Percentiles rank a stretch among this genome's conserved stretches.
phyloP scores from a whole-genome alignment of 2,797 vertebrate genomes.

The Pteronotus mesoamericanus region DNA sequence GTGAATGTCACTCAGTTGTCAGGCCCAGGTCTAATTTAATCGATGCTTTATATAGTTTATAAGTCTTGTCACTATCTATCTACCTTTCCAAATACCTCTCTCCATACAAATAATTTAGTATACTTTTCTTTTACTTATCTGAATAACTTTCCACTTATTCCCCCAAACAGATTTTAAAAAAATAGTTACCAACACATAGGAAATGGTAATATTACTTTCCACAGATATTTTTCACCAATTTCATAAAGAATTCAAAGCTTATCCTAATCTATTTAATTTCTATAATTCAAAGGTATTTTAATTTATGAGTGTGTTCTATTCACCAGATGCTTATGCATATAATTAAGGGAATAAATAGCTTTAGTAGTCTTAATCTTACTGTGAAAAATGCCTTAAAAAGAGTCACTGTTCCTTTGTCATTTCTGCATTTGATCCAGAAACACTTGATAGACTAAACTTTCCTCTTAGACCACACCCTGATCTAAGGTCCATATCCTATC shows the following conservation, averaged over 20 bases:
- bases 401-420: conserved; percentile 53
- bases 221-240: conserved; percentile 21
- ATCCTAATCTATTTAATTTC: conserved; percentile 70
- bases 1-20: neutral
- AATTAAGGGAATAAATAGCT: conserved; percentile 81
- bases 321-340: conserved; percentile 81
- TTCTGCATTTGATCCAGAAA: conserved; percentile 35
- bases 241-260: conserved; percentile 69
- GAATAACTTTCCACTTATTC: neutral
- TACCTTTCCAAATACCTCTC: neutral
- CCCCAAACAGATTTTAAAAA: neutral
- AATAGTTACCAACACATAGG: neutral
- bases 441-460: conserved; percentile 30
- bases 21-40: neutral
- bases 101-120: neutral
- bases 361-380: conserved; percentile 77
- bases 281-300: conserved; percentile 77
- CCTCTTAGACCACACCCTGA: conserved; percentile 23
- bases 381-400: conserved; percentile 75
- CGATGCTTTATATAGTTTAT: neutral
- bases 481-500: conserved; percentile 19
- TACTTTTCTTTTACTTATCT: neutral
- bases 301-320: conserved; percentile 81
- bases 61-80: neutral
- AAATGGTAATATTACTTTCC: neutral